Conservation (phyloP, 2,797 vertebrate species). For the Salarias fasciatus region DNA sequence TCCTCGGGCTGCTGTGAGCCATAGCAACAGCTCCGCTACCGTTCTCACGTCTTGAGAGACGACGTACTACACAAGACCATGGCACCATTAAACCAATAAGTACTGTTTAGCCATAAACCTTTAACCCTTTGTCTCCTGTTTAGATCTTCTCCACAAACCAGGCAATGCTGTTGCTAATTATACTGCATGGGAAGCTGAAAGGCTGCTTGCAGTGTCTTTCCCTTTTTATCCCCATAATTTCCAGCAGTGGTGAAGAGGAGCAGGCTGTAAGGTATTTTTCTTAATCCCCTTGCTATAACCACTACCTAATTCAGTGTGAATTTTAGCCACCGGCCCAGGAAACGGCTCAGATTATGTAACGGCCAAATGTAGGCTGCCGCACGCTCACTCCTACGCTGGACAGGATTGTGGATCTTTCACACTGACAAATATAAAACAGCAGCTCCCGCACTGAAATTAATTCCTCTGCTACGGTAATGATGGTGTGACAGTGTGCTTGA, state of each 20-base stretch:
- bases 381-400: slow-evolving; percentile 58
- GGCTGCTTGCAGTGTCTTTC: too few relatives aligned
- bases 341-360: slow-evolving; percentile 65
- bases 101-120: too few relatives aligned
- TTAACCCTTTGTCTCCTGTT: too few relatives aligned
- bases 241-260: slow-evolving; percentile 15
- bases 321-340: slow-evolving; percentile 58
- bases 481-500: slow-evolving; percentile 16
- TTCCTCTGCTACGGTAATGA: slow-evolving; percentile 25
- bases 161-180: too few relatives aligned
- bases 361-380: slow-evolving; percentile 53
- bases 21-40: slow-evolving; percentile 10
- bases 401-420: slow-evolving; percentile 43
- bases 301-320: slow-evolving; percentile 58
- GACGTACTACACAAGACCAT: slow-evolving; percentile 9
- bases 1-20: slow-evolving; percentile 1
- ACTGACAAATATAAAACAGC: slow-evolving; percentile 42
- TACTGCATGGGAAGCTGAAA: too few relatives aligned
- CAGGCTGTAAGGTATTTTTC: slow-evolving; percentile 9
- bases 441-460: slow-evolving; percentile 21
- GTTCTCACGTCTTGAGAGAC: too few relatives aligned
- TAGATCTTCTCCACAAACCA: too few relatives aligned
- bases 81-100: slow-evolving; percentile 4
- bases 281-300: slow-evolving; percentile 1
- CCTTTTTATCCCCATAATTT: background rate